A percentile compares a stretch with the other conserved stretches of the same genome.
Evolutionary conservation across 1,140 invertebrate species (phyloP).

Genomic region (Whitmania pigra): DNA sequence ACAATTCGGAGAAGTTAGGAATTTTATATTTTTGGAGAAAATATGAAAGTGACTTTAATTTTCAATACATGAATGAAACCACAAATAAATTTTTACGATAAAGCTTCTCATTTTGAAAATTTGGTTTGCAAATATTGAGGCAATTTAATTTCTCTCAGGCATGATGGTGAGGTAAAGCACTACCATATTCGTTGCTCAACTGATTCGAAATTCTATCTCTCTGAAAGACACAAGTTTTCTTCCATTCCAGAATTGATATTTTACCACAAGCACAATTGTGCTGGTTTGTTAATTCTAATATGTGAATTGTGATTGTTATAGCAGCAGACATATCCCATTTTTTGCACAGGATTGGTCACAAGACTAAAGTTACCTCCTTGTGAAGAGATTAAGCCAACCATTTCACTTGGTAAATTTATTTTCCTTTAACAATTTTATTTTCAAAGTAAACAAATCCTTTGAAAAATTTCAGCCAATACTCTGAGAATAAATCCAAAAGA

Average conservation of each 20-base stretch:
- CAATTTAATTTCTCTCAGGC: neutral
- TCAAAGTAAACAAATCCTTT: too few species aligned
- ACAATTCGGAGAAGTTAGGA: constrained; percentile 45
- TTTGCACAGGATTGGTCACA: constrained; percentile 32
- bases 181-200: constrained; percentile 19
- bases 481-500: constrained; percentile 87
- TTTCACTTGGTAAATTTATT: neutral
- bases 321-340: too few species aligned
- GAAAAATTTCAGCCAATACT: constrained; percentile 53
- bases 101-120: too few species aligned
- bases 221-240: constrained; percentile 66
- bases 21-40: constrained; percentile 20
- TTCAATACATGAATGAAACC: too few species aligned
- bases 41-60: constrained; percentile 19
- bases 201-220: constrained; percentile 7
- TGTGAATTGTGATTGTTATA: too few species aligned
- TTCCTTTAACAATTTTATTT: neutral
- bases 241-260: constrained; percentile 81
- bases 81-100: too few species aligned
- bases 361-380: constrained; percentile 51
- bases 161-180: constrained; percentile 76
- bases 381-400: constrained; percentile 51
- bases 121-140: too few species aligned
- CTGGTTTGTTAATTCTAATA: constrained; percentile 54
- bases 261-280: constrained; percentile 86